phyloP scores from a whole-genome alignment of 1,140 invertebrate genomes.

The Rhizoglyphus robini region DNA sequence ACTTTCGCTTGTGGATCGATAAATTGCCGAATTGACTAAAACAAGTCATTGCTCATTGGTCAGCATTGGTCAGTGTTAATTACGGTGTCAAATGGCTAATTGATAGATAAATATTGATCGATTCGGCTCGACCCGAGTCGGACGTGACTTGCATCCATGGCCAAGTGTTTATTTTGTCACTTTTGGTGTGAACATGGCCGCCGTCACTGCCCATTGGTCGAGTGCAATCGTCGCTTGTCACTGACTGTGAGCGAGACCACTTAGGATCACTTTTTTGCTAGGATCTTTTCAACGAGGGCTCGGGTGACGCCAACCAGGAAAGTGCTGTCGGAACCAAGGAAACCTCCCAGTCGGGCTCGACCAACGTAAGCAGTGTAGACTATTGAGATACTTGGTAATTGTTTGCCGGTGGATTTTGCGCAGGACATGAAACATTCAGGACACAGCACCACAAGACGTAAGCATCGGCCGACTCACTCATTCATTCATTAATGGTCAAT shows the following conservation, averaged over 20 bases:
- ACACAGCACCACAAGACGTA: background rate
- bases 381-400: no score
- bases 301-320: background rate
- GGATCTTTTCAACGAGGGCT: conserved; percentile 1
- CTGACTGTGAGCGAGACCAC: no score
- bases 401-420: no score
- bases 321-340: background rate
- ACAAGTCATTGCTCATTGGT: background rate
- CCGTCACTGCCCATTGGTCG: no score
- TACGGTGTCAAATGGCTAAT: conserved; percentile 8
- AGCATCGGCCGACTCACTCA: no score
- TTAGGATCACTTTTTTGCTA: background rate
- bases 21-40: background rate
- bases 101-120: conserved; percentile 11
- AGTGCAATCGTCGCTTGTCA: no score
- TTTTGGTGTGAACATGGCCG: no score
- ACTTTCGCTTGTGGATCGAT: background rate
- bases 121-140: background rate
- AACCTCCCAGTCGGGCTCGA: no score
- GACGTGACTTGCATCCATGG: conserved; percentile 3
- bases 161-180: no score
- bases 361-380: background rate
- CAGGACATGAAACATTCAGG: no score
- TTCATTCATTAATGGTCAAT: no score
- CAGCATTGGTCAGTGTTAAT: conserved; percentile 2